Conservation (phyloP, 2,113 vertebrate genomes). For the Cavia aperea region DNA sequence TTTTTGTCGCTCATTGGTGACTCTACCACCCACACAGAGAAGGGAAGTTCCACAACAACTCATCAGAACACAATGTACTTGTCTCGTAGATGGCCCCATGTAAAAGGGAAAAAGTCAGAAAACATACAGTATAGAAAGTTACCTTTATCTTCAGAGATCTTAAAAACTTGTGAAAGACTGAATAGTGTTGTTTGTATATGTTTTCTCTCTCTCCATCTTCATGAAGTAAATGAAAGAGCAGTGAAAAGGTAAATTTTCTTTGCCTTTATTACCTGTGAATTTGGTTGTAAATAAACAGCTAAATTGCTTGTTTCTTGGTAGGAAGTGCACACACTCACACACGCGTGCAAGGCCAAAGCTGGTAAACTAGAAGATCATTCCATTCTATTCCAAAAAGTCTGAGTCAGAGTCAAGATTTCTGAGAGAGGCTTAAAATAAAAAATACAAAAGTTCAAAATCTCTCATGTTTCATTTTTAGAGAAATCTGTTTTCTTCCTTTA, state of each 20-base stretch:
- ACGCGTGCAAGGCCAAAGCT: neutral
- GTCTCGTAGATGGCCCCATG: neutral
- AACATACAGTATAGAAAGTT: neutral
- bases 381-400: neutral
- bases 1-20: neutral
- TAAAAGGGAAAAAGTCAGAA: neutral
- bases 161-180: neutral
- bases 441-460: neutral
- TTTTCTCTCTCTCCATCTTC: neutral
- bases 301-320: neutral
- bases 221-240: neutral
- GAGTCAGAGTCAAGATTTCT: neutral
- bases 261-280: neutral
- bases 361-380: neutral
- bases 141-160: neutral
- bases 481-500: constrained; percentile 11
- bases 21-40: neutral
- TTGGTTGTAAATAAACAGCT: constrained; percentile 19
- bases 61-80: neutral
- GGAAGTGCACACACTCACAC: neutral
- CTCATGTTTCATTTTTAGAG: neutral
- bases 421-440: neutral
- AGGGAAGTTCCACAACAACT: neutral
- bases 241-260: neutral
- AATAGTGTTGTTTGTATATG: neutral